Evolutionary conservation across 2,888 invertebrate species (phyloP).

Genomic region (Teleiodes luculella): DNA sequence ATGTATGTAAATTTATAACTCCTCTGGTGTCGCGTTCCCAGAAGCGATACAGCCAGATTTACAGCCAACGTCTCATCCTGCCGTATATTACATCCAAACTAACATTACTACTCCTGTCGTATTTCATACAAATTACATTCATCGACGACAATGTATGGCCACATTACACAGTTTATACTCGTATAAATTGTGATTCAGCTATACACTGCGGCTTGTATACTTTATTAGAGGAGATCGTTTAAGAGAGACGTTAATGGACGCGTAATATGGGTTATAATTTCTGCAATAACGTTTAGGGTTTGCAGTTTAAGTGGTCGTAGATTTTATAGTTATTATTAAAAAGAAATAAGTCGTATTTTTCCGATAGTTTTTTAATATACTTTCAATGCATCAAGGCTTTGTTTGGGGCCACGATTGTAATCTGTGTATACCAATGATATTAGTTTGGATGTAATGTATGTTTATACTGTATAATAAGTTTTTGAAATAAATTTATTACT

Average conservation of each 20-base stretch:
- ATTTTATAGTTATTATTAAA: not conserved
- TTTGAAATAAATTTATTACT: too few relatives aligned
- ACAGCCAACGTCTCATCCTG: not conserved
- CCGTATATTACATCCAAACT: not conserved
- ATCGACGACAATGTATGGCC: slow-evolving; percentile 13
- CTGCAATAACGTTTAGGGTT: slow-evolving; percentile 4
- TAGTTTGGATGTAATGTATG: too few relatives aligned
- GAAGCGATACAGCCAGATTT: slow-evolving; percentile 1
- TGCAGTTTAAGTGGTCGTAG: not conserved
- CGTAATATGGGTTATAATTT: not conserved
- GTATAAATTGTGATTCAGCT: slow-evolving; percentile 6
- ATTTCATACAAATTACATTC: slow-evolving; percentile 9
- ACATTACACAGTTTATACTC: slow-evolving; percentile 8
- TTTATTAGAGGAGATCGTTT: not conserved
- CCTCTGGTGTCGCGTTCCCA: not conserved
- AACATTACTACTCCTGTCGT: not conserved
- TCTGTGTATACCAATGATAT: too few relatives aligned
- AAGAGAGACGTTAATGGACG: slow-evolving; percentile 5
- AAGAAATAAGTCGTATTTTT: too few relatives aligned
- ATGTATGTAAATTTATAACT: not conserved
- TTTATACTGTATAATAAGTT: too few relatives aligned
- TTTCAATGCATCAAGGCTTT: too few relatives aligned
- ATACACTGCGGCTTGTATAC: slow-evolving; percentile 7
- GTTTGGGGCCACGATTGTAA: too few relatives aligned
- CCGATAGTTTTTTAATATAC: too few relatives aligned